Evolutionary conservation across 2,113 vertebrate species (phyloP), one percentile per base, ranked within the genome.

Genomic region (Gnathonemus longibarbis): DNA sequence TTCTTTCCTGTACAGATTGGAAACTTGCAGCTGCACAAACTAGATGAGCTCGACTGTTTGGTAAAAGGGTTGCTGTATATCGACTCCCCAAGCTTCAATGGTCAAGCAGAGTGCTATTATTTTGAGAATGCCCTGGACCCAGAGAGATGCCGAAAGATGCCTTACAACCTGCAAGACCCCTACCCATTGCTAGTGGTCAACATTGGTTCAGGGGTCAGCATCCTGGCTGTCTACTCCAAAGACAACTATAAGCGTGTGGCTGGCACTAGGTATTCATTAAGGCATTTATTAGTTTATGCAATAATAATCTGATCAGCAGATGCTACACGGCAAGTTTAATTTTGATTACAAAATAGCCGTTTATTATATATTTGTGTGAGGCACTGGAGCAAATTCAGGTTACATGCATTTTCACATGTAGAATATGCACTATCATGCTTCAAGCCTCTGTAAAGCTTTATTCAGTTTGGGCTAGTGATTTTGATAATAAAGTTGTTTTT

Each of bases 131-230:
- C 97, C 49, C 96, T 96, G 89, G 95, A 97, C 93, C 96, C 97
- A 50, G 96, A 97, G 92, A 95, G 95, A 92, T 97, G 97, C 95
- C 95, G 96, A 91, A 98, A 98, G 95, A 96, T 94, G 91, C 97
- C 96, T 85, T 97, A 96, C 91, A 96, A 96, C 95, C 96, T 98
- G 94, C 96, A 97, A 93, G 97, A 97, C 94, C 97, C 97, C 0
- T 97, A 97, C 93, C 97, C 97, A 90, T 97, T 97, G 96, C 95
- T 98, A 95, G 96, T 98, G 95, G 97, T 98, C 94, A 98, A 98
- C 94, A 97, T 97, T 94, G 97, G 97, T 92, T 97, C 97, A 88
- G 97, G 97, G 48, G 97, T 98, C 94, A 97, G 97, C 95, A 97
- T 98, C 90, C 94, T 97, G 91, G 96, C 97, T 31, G 96, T 98